Conservation (phyloP, 2,797 vertebrate genomes). For the Tamandua tetradactyla region DNA sequence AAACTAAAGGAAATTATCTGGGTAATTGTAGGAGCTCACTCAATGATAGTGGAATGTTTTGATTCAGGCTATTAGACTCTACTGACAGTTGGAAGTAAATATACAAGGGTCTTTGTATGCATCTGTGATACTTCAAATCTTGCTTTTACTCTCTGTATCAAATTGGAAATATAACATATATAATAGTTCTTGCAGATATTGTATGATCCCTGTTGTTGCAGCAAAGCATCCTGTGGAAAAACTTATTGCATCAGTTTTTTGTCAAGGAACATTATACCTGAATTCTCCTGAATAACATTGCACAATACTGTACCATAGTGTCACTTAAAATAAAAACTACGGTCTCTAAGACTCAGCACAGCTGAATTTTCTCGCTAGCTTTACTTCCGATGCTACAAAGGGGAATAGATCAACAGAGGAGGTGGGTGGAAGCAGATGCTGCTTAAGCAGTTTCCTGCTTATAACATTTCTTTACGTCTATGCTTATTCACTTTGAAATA, state of each 20-base stretch:
- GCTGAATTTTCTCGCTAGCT: constrained; percentile 45
- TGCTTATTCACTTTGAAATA: constrained; percentile 34
- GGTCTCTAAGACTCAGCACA: neutral
- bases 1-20: constrained; percentile 42
- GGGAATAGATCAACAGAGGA: constrained; percentile 46
- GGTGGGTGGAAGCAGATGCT: constrained; percentile 62
- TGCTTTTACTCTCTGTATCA: constrained; percentile 55
- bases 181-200: constrained; percentile 54
- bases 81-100: constrained; percentile 17
- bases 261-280: constrained; percentile 59
- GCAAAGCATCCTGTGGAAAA: constrained; percentile 29
- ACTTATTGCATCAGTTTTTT: neutral
- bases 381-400: constrained; percentile 67
- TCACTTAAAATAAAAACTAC: constrained; percentile 22
- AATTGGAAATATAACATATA: constrained; percentile 41
- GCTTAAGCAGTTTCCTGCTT: constrained; percentile 68
- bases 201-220: neutral
- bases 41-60: neutral
- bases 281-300: constrained; percentile 27
- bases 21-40: constrained; percentile 37
- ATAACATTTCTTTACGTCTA: constrained; percentile 35
- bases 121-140: constrained; percentile 7
- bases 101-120: neutral
- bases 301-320: neutral
- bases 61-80: neutral